Evolutionary conservation across 53 echinoderm and acorn worm species (phyloP), one percentile per base, ranked within the genome.

Genomic region (Temnopleurus reevesii): DNA sequence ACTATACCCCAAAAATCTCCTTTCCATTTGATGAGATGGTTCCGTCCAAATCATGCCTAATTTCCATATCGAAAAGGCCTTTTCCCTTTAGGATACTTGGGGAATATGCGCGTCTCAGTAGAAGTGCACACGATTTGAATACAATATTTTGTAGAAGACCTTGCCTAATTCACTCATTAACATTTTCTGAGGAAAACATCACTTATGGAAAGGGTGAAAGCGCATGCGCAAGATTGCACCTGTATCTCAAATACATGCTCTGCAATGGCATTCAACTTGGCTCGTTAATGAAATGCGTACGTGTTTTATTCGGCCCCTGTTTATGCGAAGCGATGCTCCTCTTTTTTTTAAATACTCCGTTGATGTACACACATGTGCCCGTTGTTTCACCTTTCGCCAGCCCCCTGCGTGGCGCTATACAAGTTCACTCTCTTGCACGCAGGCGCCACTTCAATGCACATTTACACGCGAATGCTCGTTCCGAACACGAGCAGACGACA

Each of bases 261-360:
- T 45, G 45, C 77, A 25, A 47, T 79, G 79, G 49, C 49, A 79
- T 79, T 79, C 79, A 79, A 79, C 79, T 79, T 49, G 71, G 56
- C 35, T 18, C 10, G 77, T 46, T 77, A 77, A 77, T 77, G 77
- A 26, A 79, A 47, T 79, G 71, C 71, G 71, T 38, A 71, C 71
- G 71, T 71, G 71, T 71, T 15, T 15, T 55, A 21, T 41, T 43
- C 30, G 23, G 6, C 2, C 71, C n/a, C 65, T 65, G 34, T 65
- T 65, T 65, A 65, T 65, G 65, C 65, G 65, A 19, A 65, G 35
- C 65, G 33, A 34, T 65, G 34, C 33, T 64, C 2, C 36, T 64
- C n/a, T 64, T 36, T 64, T 18, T 64, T 36, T 64, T n/a, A n/a
- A 15, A 49, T 49, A 1, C 18, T 33, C 15, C n/a, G 38, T 7